Evolutionary conservation across 2,113 vertebrate genomes (phyloP), one percentile per base, ranked within the genome.

Genomic region (Amblyornis subalaris): DNA sequence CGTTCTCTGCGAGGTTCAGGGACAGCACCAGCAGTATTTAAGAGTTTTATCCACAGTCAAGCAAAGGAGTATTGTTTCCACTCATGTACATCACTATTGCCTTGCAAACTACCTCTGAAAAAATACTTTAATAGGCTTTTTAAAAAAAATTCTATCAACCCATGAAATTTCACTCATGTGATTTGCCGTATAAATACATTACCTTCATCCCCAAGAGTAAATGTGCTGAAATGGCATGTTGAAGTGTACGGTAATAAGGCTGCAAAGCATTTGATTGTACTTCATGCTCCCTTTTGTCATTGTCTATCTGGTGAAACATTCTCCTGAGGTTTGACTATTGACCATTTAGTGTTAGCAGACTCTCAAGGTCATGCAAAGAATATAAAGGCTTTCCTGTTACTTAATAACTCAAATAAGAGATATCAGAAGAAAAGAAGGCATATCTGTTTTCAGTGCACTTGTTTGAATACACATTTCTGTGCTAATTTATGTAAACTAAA

Each of bases 391-490:
- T 54, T 94, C 69, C 92, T 96, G 78, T 82, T 95, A 96, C 87
- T 96, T 66, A 94, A 69, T 91, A 91, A 93, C 78, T 93, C 38
- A 67, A 84, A 71, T 72, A 88, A 78, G 89, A 89, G 79, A 48
- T 88, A 91, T 83, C 79, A 87, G 85, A 96, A 93, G 89, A 90
- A 95, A 93, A 94, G 89, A 78, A 85, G 76, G 62, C 70, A 35
- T 62, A 67, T 97, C 97, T 98, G 98, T 96, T 98, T 98, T 98
- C 97, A 98, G 97, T 97, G 97, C 97, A 91, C 88, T 86, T 90
- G 90, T 81, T 97, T 84, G 92, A 89, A 89, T 61, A 93, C 55
- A 90, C 53, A 48, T 89, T 93, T 81, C 55, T 90, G 80, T 92
- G 86, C 89, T 96, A 96, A 94, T 85, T 95, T 96, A 78, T 96